These are phyloP conservation scores for Engystomops pustulosus DNA, from an alignment of 2,113 vertebrate species.

Conservation along the genomic window DNA sequence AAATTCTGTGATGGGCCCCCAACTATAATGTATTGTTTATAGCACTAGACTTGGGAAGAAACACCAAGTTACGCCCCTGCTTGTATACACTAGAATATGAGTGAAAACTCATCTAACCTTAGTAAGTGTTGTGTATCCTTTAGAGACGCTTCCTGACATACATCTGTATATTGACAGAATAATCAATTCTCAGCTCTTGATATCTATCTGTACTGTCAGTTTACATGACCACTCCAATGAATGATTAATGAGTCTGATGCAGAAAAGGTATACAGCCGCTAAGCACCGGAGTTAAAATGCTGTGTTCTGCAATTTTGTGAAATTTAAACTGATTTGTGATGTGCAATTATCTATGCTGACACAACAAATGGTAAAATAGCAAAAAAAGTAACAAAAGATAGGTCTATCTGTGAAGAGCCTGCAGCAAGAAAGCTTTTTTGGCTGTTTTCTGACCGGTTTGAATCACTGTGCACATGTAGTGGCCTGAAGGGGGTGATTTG, in stretches of 20 bases:
- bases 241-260: neutral
- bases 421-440: too few relatives aligned
- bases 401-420: too few relatives aligned
- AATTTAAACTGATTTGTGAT: neutral
- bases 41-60: too few relatives aligned
- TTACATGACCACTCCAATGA: neutral
- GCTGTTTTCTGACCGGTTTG: too few relatives aligned
- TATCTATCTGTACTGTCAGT: neutral
- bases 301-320: neutral
- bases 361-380: neutral
- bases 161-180: slow-evolving; percentile 13
- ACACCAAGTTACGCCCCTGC: neutral
- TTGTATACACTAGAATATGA: neutral
- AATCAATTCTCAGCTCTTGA: neutral
- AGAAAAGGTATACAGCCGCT: neutral
- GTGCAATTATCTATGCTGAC: neutral
- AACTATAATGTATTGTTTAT: too few relatives aligned
- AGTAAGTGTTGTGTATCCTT: too few relatives aligned
- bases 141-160: neutral
- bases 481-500: too few relatives aligned
- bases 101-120: neutral
- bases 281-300: neutral
- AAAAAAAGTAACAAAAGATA: too few relatives aligned
- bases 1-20: too few relatives aligned
- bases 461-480: too few relatives aligned